A percentile compares a stretch with the other conserved stretches of the same genome.
These are phyloP conservation scores for Drosophila bocqueti DNA, from an alignment of 1,140 invertebrate genomes.

Conservation along the genomic window DNA sequence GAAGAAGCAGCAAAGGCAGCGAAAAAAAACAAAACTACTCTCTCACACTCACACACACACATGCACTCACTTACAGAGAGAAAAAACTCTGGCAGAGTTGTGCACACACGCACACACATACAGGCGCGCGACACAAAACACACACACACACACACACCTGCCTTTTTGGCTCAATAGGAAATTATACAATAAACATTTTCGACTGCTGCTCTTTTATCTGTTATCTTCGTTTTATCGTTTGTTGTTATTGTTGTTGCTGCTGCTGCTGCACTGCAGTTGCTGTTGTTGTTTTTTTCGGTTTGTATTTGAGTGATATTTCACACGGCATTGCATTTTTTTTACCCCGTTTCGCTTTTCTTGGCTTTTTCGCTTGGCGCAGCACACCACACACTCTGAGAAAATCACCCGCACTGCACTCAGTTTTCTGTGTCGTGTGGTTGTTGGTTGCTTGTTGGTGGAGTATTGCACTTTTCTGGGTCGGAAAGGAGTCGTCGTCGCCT, in stretches of 20 bases:
- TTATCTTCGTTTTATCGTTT: conserved; percentile 28
- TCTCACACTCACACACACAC: conserved; percentile 34
- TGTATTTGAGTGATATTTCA: conserved; percentile 31
- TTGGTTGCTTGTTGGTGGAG: conserved; percentile 15
- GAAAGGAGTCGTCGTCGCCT: conserved; percentile 15
- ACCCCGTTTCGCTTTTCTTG: conserved; percentile 38
- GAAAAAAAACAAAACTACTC: conserved; percentile 63
- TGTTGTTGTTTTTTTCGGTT: conserved; percentile 7
- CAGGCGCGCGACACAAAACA: conserved; percentile 10
- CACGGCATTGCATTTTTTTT: conserved; percentile 53
- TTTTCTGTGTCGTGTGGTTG: conserved; percentile 24
- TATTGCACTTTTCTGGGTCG: conserved; percentile 36
- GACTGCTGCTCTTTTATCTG: conserved; percentile 35
- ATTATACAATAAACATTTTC: conserved; percentile 79
- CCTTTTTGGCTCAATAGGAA: conserved; percentile 36
- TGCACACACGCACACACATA: conserved; percentile 3
- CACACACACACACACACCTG: conserved; percentile 24
- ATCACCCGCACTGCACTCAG: conserved; percentile 19
- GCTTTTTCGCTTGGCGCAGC: conserved; percentile 20
- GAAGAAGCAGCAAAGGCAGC: conserved; percentile 9
- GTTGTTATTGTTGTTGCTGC: conserved; percentile 13
- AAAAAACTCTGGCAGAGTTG: conserved; percentile 20
- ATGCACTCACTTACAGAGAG: conserved; percentile 1
- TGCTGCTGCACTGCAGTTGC: background rate
- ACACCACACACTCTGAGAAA: conserved; percentile 14